phyloP scores from a whole-genome alignment of 2,797 vertebrate genomes.

The Premnoplex brunnescens region DNA sequence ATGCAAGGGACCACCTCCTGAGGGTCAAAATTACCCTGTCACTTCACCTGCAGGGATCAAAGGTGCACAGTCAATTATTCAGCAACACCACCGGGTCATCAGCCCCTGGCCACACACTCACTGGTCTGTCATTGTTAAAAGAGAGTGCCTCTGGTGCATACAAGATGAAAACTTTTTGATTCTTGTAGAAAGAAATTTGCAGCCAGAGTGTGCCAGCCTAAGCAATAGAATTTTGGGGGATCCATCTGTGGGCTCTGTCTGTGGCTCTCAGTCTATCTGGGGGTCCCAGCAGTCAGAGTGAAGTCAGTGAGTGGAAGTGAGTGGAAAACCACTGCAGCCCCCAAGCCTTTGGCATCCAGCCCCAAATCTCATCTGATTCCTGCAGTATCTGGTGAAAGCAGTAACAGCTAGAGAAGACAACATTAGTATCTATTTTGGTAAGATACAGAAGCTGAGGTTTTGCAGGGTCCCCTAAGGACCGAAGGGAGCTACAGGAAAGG shows the following conservation, averaged over 20 bases:
- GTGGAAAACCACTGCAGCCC: neutral
- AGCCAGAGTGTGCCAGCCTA: neutral
- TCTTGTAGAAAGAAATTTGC: neutral
- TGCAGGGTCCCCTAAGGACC: neutral
- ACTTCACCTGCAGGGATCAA: neutral
- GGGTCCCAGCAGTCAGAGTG: accelerated
- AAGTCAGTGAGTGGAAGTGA: neutral
- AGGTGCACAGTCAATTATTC: neutral
- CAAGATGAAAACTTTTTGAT: neutral
- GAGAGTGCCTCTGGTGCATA: neutral
- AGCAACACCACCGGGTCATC: neutral
- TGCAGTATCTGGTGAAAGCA: neutral
- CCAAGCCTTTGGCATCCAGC: neutral
- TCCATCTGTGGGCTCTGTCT: neutral
- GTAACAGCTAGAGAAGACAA: neutral
- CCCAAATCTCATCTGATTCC: neutral
- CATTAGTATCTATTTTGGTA: neutral
- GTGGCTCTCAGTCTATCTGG: neutral
- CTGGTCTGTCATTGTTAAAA: neutral
- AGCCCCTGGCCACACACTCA: neutral
- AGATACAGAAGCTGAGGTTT: neutral
- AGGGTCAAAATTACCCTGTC: neutral
- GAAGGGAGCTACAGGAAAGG: neutral
- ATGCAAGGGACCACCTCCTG: neutral
- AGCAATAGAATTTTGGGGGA: neutral